These are phyloP conservation scores for Adelognathus sp. DNA, from an alignment of 2,888 invertebrate genomes.

Conservation along the genomic window DNA sequence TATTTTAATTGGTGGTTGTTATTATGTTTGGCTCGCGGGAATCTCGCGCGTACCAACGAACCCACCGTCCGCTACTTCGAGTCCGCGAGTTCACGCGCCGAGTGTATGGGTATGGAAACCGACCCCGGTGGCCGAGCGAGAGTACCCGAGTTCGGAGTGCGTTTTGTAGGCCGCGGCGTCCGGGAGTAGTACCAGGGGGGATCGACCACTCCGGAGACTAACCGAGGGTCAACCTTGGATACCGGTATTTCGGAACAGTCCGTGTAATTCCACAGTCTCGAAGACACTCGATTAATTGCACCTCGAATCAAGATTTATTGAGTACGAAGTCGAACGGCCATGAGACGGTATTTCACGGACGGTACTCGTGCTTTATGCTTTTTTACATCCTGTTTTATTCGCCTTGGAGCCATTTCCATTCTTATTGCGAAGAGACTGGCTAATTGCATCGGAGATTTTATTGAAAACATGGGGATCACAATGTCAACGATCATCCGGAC, in stretches of 20 bases:
- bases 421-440: background rate
- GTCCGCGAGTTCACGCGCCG: constrained; percentile 5
- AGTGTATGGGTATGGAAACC: constrained; percentile 21
- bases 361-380: background rate
- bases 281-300: constrained; percentile 77
- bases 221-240: constrained; percentile 76
- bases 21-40: constrained; percentile 72
- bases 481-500: no score
- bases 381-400: background rate
- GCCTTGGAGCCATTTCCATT: background rate
- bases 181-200: constrained; percentile 43
- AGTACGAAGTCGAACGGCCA: constrained; percentile 60
- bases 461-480: background rate
- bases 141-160: constrained; percentile 27
- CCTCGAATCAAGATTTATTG: constrained; percentile 75
- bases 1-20: constrained; percentile 79
- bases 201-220: constrained; percentile 64
- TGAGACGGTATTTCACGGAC: constrained; percentile 68
- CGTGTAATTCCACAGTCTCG: constrained; percentile 54
- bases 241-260: constrained; percentile 62
- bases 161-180: constrained; percentile 25
- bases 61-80: constrained; percentile 53
- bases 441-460: background rate
- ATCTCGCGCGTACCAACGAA: constrained; percentile 49
- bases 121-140: constrained; percentile 18